phyloP scores from a whole-genome alignment of 2,113 vertebrate species.

The Narcine bancroftii region DNA sequence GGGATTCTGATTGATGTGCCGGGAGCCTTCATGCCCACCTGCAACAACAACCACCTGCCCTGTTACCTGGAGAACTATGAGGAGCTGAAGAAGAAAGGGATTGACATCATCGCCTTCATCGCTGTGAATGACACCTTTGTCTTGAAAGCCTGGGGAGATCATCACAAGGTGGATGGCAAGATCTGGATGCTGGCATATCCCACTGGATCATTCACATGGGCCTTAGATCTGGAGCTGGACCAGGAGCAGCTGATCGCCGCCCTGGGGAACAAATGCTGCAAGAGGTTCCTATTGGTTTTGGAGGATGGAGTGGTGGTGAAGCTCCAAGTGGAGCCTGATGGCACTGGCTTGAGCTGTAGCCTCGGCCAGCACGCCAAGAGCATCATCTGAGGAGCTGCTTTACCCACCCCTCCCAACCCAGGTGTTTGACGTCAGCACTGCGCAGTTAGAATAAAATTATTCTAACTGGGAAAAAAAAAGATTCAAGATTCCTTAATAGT shows the following conservation, averaged over 20 bases:
- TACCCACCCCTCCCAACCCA: too few relatives aligned
- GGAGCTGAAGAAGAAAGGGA: conserved; percentile 61
- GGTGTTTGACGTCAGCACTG: too few relatives aligned
- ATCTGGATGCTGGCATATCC: conserved; percentile 79
- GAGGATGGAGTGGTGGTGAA: conserved; percentile 67
- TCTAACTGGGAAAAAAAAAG: too few relatives aligned
- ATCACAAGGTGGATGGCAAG: conserved; percentile 66
- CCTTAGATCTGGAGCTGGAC: conserved; percentile 66
- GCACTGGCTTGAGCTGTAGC: conserved; percentile 77
- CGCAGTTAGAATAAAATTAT: too few relatives aligned
- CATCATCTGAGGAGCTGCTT: too few relatives aligned
- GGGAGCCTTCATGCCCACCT: too few relatives aligned
- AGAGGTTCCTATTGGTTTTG: conserved; percentile 69
- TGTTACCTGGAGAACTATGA: conserved; percentile 67
- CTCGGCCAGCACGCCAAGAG: conserved; percentile 59
- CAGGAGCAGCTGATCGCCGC: conserved; percentile 58
- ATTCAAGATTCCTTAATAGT: too few relatives aligned
- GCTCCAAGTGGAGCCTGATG: conserved; percentile 74
- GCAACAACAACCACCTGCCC: conserved; percentile 80
- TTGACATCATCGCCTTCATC: conserved; percentile 68
- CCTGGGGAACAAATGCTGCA: conserved; percentile 71
- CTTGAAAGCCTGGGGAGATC: conserved; percentile 71
- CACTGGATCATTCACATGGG: conserved; percentile 72
- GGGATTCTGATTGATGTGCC: too few relatives aligned
- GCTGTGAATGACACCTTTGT: conserved; percentile 81